Evolutionary conservation across 2,113 vertebrate species (phyloP).

Genomic region (Scolopax mira): DNA sequence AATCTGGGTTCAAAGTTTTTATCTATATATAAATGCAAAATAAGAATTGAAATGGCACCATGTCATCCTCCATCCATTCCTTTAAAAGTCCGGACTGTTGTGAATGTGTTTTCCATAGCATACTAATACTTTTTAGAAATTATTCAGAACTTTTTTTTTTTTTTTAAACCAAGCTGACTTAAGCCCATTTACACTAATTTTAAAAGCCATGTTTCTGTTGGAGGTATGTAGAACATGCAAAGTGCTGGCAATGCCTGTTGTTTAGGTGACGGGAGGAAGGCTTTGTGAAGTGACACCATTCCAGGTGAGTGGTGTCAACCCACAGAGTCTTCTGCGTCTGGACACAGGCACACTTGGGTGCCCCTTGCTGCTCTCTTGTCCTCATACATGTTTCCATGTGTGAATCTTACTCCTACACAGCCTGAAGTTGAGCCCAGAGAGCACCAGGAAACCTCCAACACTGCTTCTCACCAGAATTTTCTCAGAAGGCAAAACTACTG

Average conservation of each 20-base stretch:
- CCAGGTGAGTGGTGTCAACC: neutral
- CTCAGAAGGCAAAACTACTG: fast-evolving
- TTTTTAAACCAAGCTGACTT: neutral
- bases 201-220: neutral
- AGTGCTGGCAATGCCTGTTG: neutral
- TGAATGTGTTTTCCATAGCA: neutral
- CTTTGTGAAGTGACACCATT: neutral
- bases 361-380: neutral
- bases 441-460: neutral
- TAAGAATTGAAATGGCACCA: neutral
- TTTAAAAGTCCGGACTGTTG: neutral
- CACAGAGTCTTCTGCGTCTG: fast-evolving
- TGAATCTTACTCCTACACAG: neutral
- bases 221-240: neutral
- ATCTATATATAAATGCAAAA: neutral
- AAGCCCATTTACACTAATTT: neutral
- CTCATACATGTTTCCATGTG: neutral
- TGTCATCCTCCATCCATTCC: neutral
- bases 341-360: fast-evolving
- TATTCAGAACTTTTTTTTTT: neutral
- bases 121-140: neutral
- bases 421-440: neutral
- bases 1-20: neutral
- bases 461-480: neutral
- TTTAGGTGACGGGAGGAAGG: neutral